Base-by-base conservation (phyloP, 2,113 vertebrate species). In the Serinus canaria region DNA sequence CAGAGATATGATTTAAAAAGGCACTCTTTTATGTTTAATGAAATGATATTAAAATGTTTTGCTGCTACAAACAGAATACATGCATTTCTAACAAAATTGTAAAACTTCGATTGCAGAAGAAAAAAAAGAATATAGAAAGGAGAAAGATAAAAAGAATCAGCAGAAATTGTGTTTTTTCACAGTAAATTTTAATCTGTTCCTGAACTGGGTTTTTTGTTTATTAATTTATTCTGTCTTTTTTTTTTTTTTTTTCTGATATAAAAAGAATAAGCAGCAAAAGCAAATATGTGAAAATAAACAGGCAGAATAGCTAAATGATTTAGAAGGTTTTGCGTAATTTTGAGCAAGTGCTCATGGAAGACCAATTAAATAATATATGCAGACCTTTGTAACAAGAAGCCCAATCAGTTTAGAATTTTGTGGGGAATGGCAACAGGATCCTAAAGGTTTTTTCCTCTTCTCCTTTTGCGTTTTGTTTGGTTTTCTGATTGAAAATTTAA, bases 1-100 rank as follows among this genome's bases (percentile, higher is more conserved):
- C 30, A 95, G 56, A 78, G 37, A 39, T 64, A 52, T 77, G 55
- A 86, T 63, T 92, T 90, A 39, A 94, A 95, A 93, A 78, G 88
- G 14, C 14, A 74, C 10, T 84, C 37, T 79, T 91, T 84, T 88
- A 84, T 53, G 35, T 33, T 75, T 90, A 90, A 62, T 89, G 52
- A 80, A 92, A 87, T 77, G 13, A 68, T 60, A 62, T 67, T 82
- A 92, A 88, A 66, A 66, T 72, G 15, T 89, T 91, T 62, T 85
- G 13, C 39, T 69, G 11, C 31, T 78, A 41, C 37, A 66, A 88
- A 76, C 6, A 79, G 33, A 90, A 90, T 87, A 55, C 11, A 3
- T 74, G 20, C 33, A 53, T 80, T 90, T 90, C 39, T 41, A 77
- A 64, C 37, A 83, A 91, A 83, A 67, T 3, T 39, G 2, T 55